Percentiles rank a stretch among this genome's conserved stretches.
phyloP scores from a whole-genome alignment of 2,888 invertebrate species.

The Melieria crassipennis region DNA sequence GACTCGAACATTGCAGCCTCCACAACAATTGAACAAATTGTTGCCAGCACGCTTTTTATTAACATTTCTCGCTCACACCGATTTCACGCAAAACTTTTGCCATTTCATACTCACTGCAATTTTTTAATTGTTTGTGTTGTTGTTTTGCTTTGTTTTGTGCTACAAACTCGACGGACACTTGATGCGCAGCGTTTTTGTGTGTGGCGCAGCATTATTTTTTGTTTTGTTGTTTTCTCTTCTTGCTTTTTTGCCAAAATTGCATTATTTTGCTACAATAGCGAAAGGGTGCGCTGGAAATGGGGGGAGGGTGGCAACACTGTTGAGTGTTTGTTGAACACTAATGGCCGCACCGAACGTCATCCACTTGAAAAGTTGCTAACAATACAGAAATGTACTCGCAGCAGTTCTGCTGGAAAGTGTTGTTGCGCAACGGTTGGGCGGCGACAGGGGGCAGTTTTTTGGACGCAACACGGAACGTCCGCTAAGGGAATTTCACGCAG shows the following conservation, averaged over 20 bases:
- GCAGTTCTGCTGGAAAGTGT: background rate
- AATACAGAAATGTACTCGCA: slow-evolving; percentile 23
- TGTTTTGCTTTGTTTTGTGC: background rate
- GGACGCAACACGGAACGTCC: background rate
- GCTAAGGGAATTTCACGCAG: slow-evolving; percentile 13
- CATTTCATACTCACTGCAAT: slow-evolving; percentile 33
- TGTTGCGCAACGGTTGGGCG: background rate
- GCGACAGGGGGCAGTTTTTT: slow-evolving; percentile 8
- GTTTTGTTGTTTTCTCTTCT: slow-evolving; percentile 8
- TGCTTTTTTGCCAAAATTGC: slow-evolving; percentile 13
- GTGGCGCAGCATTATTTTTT: slow-evolving; percentile 6
- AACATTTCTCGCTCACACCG: slow-evolving; percentile 15
- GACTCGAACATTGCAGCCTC: too few relatives aligned
- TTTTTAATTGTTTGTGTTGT: slow-evolving; percentile 13
- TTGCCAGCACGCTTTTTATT: slow-evolving; percentile 48
- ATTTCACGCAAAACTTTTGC: slow-evolving; percentile 41
- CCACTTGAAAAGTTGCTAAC: slow-evolving; percentile 43
- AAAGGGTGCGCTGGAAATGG: background rate
- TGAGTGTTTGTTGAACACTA: slow-evolving; percentile 28
- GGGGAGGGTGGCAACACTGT: slow-evolving; percentile 19
- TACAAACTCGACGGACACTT: background rate
- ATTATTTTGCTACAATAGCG: slow-evolving; percentile 12
- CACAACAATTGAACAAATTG: slow-evolving; percentile 54
- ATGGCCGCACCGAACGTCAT: slow-evolving; percentile 37
- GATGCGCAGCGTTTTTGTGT: slow-evolving; percentile 18